Base-by-base conservation (phyloP, 2,888 invertebrate genomes). In the Drosophila rubida region DNA sequence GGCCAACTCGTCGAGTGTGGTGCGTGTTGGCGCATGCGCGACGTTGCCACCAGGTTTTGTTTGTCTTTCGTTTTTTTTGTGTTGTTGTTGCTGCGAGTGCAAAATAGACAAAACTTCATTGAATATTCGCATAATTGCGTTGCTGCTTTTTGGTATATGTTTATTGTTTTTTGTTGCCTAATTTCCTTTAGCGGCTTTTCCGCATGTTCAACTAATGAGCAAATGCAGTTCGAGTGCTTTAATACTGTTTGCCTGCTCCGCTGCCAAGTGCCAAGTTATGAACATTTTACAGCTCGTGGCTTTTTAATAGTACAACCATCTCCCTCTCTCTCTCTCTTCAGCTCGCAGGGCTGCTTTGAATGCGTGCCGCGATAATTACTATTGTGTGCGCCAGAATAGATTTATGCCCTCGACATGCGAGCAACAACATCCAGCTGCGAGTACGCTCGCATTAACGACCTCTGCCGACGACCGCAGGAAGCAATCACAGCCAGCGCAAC, bases 51-150 rank as follows among this genome's bases (percentile, higher is more conserved):
- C 42, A 32, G 45, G n/a, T 66, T 41, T 11, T 6, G 9, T 37
- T 70, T 6, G 9, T 37, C 64, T 69, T 53, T 16, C 14, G 37
- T 53, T 41, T 23, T 27, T 49, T 42, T 71, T 60, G 22, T 32
- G n/a, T n/a, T n/a, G n/a, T 45, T 35, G 32, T 51, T 49, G 23
- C n/a, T n/a, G n/a, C n/a, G 22, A 35, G 39, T 51, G 62, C 25
- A 54, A 46, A 58, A 46, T 45, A 23, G 6, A 64, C 58, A 73
- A 69, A 81, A 68, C 60, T 87, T 74, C 74, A 87, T 82, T 82
- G 78, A 78, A 78, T 69, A 86, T 87, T 87, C 89, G 78, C 89
- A 80, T 82, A 88, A 88, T 87, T 87, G 78, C 66, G 63, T 68
- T 69, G 59, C 46, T 61, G 39, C 44, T n/a, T 61, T 37, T 23